Evolutionary conservation across 2,888 invertebrate species (phyloP).

Genomic region (Willowsia nigromaculata): DNA sequence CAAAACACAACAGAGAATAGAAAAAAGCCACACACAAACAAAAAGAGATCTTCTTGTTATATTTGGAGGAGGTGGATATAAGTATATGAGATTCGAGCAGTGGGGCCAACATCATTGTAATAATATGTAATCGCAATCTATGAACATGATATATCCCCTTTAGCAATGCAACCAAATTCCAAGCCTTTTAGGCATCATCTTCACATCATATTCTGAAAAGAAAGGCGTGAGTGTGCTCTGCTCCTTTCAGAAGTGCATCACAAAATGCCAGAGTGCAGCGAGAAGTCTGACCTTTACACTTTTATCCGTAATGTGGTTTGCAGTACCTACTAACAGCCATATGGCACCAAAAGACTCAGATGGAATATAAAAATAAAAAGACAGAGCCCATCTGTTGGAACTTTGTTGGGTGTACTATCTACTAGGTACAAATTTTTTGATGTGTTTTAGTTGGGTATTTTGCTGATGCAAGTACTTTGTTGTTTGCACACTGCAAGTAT

Average conservation of each 20-base stretch:
- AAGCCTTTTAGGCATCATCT: conserved; percentile 2
- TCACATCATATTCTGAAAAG: not conserved
- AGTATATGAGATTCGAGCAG: too few relatives aligned
- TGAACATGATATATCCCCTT: too few relatives aligned
- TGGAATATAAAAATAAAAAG: not conserved
- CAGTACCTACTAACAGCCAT: not conserved
- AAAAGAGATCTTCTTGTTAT: too few relatives aligned
- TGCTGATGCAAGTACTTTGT: conserved; percentile 32
- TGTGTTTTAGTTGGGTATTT: not conserved
- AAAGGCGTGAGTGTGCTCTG: not conserved
- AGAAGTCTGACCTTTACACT: conserved; percentile 67
- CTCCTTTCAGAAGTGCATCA: not conserved
- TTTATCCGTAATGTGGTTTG: not conserved
- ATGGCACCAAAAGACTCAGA: conserved; percentile 12
- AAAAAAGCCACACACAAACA: too few relatives aligned
- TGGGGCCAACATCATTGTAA: too few relatives aligned
- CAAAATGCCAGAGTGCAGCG: not conserved
- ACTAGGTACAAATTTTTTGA: conserved; percentile 7
- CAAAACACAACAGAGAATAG: too few relatives aligned
- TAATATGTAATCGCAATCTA: too few relatives aligned
- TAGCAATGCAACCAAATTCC: too few relatives aligned
- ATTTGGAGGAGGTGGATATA: too few relatives aligned
- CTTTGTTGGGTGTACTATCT: conserved; percentile 3
- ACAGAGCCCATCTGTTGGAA: not conserved
- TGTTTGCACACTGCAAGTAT: not conserved